phyloP scores from a whole-genome alignment of 2,113 vertebrate species.

The Meleagris gallopavo region DNA sequence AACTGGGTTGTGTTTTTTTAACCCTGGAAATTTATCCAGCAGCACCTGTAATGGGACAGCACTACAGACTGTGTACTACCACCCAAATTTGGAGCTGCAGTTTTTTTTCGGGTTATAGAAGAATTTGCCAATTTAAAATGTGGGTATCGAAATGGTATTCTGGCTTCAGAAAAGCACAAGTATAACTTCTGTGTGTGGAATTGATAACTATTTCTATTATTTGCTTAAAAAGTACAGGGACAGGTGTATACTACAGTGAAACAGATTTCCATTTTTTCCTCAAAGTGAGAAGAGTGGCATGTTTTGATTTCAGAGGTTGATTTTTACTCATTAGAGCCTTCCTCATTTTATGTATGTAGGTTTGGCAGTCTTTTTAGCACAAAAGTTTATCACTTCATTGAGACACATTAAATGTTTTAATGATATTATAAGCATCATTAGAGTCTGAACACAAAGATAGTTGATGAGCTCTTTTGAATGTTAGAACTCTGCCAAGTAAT shows the following conservation, averaged over 20 bases:
- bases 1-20: neutral
- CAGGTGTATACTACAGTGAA: neutral
- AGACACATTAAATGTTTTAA: neutral
- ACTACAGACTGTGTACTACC: accelerated
- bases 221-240: neutral
- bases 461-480: neutral
- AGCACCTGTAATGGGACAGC: neutral
- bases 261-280: neutral
- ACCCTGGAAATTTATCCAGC: neutral
- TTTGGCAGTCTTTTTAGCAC: neutral
- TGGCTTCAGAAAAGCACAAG: neutral
- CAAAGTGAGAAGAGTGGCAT: neutral
- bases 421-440: neutral
- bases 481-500: neutral
- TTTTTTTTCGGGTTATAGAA: neutral
- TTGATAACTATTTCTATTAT: neutral
- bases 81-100: neutral
- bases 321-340: neutral
- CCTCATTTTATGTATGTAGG: neutral
- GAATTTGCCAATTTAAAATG: neutral
- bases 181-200: neutral
- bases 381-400: neutral
- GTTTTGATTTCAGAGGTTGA: neutral
- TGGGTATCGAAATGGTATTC: neutral
- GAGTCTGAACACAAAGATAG: neutral